Conservation (phyloP, 2,888 invertebrate genomes). For the Lasiommata megera region DNA sequence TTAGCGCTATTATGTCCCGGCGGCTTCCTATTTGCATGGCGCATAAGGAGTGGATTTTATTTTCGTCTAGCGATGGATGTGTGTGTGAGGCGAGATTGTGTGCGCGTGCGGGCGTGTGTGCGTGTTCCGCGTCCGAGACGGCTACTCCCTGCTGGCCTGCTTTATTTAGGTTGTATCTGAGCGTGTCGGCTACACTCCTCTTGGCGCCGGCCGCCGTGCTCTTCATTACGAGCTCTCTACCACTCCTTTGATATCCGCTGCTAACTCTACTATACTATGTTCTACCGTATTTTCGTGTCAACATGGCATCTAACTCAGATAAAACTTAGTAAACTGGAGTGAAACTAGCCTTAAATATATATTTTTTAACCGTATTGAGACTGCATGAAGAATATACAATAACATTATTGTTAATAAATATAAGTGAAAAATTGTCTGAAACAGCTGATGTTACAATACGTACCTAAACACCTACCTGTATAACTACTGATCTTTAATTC, state of each 20-base stretch:
- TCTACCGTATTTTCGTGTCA: not conserved
- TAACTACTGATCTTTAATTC: too few relatives aligned
- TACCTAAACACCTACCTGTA: too few relatives aligned
- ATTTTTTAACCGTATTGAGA: too few relatives aligned
- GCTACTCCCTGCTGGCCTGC: conserved; percentile 69
- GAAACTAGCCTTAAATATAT: too few relatives aligned
- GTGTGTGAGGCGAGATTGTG: conserved; percentile 51
- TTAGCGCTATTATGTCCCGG: conserved; percentile 57
- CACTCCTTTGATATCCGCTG: conserved; percentile 5
- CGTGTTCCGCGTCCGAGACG: conserved; percentile 54
- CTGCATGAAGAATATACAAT: too few relatives aligned
- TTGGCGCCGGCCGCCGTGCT: conserved; percentile 39
- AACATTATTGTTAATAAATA: too few relatives aligned
- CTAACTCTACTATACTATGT: not conserved
- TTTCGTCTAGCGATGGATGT: conserved; percentile 73
- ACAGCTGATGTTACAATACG: too few relatives aligned
- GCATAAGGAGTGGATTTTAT: conserved; percentile 79
- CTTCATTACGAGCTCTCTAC: conserved; percentile 35
- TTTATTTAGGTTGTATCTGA: conserved; percentile 76
- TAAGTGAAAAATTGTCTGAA: too few relatives aligned
- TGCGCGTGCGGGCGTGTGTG: conserved; percentile 47
- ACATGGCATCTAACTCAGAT: too few relatives aligned
- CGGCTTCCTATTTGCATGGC: conserved; percentile 79
- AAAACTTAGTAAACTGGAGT: too few relatives aligned
- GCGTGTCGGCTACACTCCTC: conserved; percentile 49